A percentile compares a stretch with the other conserved stretches of the same genome.
phyloP scores from a whole-genome alignment of 2,797 vertebrate species.

The Sphenodon punctatus region DNA sequence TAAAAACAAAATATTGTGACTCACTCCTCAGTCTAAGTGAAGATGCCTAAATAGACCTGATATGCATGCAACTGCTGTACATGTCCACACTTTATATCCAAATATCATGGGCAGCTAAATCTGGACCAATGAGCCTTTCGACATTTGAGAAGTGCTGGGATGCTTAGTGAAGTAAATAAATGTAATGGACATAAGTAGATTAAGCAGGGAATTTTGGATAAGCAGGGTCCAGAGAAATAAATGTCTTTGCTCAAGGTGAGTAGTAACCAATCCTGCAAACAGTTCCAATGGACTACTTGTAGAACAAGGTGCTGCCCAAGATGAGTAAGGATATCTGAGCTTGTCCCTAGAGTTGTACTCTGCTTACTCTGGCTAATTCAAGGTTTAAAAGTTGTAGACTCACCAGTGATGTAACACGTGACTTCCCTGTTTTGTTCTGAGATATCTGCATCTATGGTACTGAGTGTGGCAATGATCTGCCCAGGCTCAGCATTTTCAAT shows the following conservation, averaged over 20 bases:
- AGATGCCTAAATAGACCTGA: no score
- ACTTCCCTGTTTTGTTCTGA: slow-evolving; percentile 89
- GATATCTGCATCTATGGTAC: slow-evolving; percentile 86
- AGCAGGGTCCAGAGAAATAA: background rate
- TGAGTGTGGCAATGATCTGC: slow-evolving; percentile 85
- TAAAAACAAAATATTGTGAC: background rate
- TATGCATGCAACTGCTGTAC: no score
- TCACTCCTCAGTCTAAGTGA: no score
- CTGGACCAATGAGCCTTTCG: background rate
- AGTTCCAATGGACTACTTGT: background rate
- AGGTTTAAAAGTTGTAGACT: slow-evolving; percentile 15
- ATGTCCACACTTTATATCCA: background rate
- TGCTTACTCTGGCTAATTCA: background rate
- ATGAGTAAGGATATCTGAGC: background rate
- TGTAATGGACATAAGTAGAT: no score
- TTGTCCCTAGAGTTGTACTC: background rate
- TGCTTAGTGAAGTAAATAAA: no score
- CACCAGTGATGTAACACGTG: slow-evolving; percentile 96
- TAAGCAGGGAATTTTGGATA: background rate
- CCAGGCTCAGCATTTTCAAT: slow-evolving; percentile 87
- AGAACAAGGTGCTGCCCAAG: background rate
- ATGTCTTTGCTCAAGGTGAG: background rate
- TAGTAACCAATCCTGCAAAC: background rate
- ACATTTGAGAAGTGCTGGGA: background rate
- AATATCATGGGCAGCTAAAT: background rate